Conservation (phyloP, 2,888 invertebrate genomes). For the Rapana venosa region DNA sequence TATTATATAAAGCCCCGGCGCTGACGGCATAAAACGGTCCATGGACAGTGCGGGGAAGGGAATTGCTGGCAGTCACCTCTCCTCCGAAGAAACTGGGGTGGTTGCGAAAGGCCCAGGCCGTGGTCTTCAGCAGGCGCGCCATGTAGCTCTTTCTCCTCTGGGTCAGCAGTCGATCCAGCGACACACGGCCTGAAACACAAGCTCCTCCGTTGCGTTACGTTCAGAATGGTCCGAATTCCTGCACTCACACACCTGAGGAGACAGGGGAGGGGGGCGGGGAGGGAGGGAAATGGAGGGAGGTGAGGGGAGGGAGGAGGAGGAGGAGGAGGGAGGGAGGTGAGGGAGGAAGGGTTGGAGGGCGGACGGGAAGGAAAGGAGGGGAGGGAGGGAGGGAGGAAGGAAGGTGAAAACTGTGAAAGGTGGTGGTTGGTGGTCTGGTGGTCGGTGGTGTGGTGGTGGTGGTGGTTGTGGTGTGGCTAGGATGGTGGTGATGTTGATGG, state of each 20-base stretch:
- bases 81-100: slow-evolving; percentile 93
- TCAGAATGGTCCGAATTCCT: slow-evolving; percentile 74
- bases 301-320: neutral
- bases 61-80: slow-evolving; percentile 68
- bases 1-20: too few relatives aligned
- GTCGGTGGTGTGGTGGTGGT: too few relatives aligned
- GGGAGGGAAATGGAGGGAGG: neutral
- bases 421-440: too few relatives aligned
- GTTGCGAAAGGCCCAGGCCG: slow-evolving; percentile 84
- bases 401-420: too few relatives aligned
- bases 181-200: slow-evolving; percentile 80
- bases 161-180: slow-evolving; percentile 91
- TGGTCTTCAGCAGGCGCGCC: slow-evolving; percentile 80
- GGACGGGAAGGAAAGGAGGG: too few relatives aligned
- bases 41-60: too few relatives aligned
- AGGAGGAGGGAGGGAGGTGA: neutral
- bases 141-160: slow-evolving; percentile 87
- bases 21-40: too few relatives aligned
- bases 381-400: too few relatives aligned
- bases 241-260: slow-evolving; percentile 55
- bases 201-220: slow-evolving; percentile 75
- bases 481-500: too few relatives aligned
- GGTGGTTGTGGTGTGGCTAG: too few relatives aligned
- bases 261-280: neutral
- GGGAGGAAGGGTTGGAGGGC: too few relatives aligned